phyloP scores from a whole-genome alignment of 2,113 vertebrate genomes.

The Corynorhinus townsendii region DNA sequence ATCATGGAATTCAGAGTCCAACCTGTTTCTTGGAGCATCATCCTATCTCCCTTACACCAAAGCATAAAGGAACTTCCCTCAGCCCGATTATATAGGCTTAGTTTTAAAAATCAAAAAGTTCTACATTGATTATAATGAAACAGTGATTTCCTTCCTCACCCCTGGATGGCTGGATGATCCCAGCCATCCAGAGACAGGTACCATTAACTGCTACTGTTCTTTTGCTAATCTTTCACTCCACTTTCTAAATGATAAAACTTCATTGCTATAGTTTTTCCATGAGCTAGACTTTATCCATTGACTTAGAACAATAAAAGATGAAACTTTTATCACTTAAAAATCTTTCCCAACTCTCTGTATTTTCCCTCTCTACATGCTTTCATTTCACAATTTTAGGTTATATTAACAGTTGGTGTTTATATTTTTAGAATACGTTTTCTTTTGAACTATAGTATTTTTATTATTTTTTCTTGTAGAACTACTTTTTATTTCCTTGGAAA shows the following conservation, averaged over 20 bases:
- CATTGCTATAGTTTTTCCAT: background rate
- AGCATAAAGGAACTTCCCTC: background rate
- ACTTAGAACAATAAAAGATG: background rate
- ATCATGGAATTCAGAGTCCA: background rate
- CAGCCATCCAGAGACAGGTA: background rate
- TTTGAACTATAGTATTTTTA: background rate
- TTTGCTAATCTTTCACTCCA: background rate
- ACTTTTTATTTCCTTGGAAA: slow-evolving; percentile 20
- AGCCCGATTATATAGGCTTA: background rate
- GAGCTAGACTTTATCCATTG: background rate
- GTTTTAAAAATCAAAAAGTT: background rate
- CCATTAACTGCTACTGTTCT: background rate
- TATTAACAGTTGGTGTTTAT: background rate
- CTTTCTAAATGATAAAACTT: background rate
- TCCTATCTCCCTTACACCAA: background rate
- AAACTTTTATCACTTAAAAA: background rate
- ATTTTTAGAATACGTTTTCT: slow-evolving; percentile 12
- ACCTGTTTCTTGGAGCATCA: background rate
- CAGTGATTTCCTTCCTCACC: background rate
- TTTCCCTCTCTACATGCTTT: background rate
- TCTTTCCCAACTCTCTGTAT: background rate
- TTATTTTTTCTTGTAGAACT: background rate
- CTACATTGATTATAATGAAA: background rate
- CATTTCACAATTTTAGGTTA: background rate
- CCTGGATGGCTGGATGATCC: too few relatives aligned